Conservation (phyloP, 2,888 invertebrate genomes). For the Metellina segmentata region DNA sequence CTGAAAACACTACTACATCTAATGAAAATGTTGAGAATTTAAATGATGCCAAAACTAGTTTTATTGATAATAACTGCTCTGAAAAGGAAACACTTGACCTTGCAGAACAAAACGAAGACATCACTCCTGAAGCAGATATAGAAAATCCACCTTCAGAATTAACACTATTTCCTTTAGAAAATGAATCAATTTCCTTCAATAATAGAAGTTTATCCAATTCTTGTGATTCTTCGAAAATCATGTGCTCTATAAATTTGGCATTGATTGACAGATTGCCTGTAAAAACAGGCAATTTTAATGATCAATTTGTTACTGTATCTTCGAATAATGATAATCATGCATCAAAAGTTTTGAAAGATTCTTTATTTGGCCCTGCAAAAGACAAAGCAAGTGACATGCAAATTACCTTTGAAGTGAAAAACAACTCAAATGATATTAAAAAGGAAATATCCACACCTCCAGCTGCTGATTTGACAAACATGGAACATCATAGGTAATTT, state of each 20-base stretch:
- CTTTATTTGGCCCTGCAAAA: neutral
- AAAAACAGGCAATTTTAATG: conserved; percentile 24
- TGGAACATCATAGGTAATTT: conserved; percentile 35
- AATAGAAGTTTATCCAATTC: neutral
- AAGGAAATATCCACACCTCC: conserved; percentile 63
- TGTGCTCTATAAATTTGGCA: conserved; percentile 67
- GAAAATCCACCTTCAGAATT: neutral
- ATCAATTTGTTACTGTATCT: neutral
- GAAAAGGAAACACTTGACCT: neutral
- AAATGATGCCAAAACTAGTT: neutral
- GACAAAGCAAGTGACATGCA: neutral
- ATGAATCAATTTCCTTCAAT: neutral
- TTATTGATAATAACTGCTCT: neutral
- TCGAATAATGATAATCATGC: neutral
- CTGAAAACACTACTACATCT: neutral
- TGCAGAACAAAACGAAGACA: neutral
- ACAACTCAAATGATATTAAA: conserved; percentile 27
- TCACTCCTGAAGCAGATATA: neutral
- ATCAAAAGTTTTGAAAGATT: conserved; percentile 24
- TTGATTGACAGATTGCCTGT: conserved; percentile 59
- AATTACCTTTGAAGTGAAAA: neutral
- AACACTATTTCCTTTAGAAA: neutral
- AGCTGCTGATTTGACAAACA: conserved; percentile 17
- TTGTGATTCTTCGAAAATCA: conserved; percentile 39
- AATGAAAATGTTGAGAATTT: neutral